Evolutionary conservation across 2,888 invertebrate genomes (phyloP), one percentile per base, ranked within the genome.

Genomic region (Drosophila kambysellisi): DNA sequence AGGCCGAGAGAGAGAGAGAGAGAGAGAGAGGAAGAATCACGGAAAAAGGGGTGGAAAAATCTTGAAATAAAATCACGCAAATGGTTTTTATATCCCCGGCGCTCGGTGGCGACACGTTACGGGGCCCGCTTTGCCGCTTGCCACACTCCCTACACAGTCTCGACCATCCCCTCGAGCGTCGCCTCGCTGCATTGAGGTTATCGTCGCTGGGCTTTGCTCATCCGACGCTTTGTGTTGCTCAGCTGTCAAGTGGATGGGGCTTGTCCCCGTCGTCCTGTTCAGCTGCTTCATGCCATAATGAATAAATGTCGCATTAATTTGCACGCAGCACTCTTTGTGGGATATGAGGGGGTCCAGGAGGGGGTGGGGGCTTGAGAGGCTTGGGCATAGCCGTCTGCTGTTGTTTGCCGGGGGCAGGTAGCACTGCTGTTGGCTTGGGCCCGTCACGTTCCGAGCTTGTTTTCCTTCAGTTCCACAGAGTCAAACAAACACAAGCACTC

Each of bases 281-380:
- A 58, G 73, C 82, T 75, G 74, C 66, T 75, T 54, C 66, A 75
- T 74, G 85, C 71, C 83, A 78, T 83, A 83, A 83, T 83, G 83
- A 83, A 83, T 85, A 83, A 83, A 83, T 85, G 85, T 83, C 80
- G 77, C 83, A 84, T 84, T 83, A 83, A 82, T 83, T 83, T 84
- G 82, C 83, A 84, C 83, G 80, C 77, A 82, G 82, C 64, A 73
- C 70, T 69, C 66, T 72, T 50, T 69, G 64, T 48, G 64, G 43
- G n/a, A 8, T 48, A 8, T 50, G 37, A 7, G 12, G 37, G 33
- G 25, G 46, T 0, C 20, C 20, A 7, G 3, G 4, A 4, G 0
- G 4, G 1, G n/a, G 17, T 6, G 33, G 30, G 29, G 17, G 12
- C 15, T 32, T 51, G 51, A 46, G 46, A 25, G 25, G 15, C 25